Conservation (phyloP, 2,797 vertebrate species). For the Basileuterus tristriatus region DNA sequence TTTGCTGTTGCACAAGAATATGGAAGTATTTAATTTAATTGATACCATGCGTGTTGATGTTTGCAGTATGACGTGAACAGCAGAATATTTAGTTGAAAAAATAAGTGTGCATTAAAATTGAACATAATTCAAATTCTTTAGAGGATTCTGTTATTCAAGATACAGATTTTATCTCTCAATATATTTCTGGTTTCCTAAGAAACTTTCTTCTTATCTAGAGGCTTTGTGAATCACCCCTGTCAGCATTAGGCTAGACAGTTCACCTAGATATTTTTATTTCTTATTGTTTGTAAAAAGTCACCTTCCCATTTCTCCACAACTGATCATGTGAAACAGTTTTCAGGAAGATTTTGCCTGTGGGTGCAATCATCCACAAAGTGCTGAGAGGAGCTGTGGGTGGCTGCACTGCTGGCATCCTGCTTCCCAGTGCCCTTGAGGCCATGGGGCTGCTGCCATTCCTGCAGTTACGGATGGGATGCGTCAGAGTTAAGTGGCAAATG, state of each 20-base stretch:
- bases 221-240: neutral
- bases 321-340: neutral
- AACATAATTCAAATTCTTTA: neutral
- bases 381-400: neutral
- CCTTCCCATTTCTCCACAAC: neutral
- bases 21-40: neutral
- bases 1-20: neutral
- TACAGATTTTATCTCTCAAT: neutral
- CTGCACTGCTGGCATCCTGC: rapidly evolving
- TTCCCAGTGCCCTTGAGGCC: neutral
- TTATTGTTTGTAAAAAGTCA: neutral
- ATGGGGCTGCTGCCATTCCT: neutral
- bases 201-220: neutral
- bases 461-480: neutral
- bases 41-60: neutral
- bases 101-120: neutral
- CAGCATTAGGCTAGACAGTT: neutral
- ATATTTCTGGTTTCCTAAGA: neutral
- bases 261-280: neutral
- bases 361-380: neutral
- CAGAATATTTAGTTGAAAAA: neutral
- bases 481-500: neutral
- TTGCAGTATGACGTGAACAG: neutral
- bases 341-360: neutral
- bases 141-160: neutral